Conservation (phyloP, 2,888 invertebrate species). For the Tetragonula carbonaria region DNA sequence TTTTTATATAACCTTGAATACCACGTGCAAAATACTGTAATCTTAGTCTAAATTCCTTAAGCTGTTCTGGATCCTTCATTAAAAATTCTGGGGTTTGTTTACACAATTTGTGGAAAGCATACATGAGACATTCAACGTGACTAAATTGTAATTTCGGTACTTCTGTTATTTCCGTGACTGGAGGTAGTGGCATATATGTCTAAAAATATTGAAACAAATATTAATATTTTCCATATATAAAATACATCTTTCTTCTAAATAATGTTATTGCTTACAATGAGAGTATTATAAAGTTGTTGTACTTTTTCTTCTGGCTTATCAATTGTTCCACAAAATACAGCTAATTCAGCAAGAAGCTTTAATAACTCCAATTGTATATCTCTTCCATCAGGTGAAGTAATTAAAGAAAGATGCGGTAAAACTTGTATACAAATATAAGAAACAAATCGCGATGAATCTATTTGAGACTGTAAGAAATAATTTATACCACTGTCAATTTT, state of each 20-base stretch:
- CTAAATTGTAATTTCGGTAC: conserved; percentile 96
- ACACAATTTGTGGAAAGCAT: conserved; percentile 90
- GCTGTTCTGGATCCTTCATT: conserved; percentile 89
- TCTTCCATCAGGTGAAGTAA: conserved; percentile 86
- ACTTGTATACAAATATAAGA: conserved; percentile 94
- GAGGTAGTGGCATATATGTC: conserved; percentile 95
- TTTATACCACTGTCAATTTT: conserved; percentile 1
- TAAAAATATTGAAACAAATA: conserved; percentile 81
- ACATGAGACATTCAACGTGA: conserved; percentile 96
- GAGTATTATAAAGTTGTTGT: conserved; percentile 90
- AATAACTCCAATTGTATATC: conserved; percentile 91
- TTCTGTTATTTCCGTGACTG: conserved; percentile 87
- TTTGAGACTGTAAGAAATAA: conserved; percentile 88
- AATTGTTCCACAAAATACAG: conserved; percentile 90
- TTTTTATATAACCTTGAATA: conserved; percentile 93
- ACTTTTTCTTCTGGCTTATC: conserved; percentile 91
- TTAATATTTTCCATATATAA: neutral
- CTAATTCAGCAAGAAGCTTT: conserved; percentile 94
- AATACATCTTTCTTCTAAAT: neutral
- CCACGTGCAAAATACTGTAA: conserved; percentile 96
- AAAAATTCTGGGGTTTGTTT: conserved; percentile 92
- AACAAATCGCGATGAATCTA: conserved; percentile 93
- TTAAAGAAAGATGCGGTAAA: conserved; percentile 90
- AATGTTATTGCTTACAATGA: conserved; percentile 88
- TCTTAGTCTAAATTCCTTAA: conserved; percentile 94